Base-by-base conservation (phyloP, 2,113 vertebrate species). In the Laterallus jamaicensis region DNA sequence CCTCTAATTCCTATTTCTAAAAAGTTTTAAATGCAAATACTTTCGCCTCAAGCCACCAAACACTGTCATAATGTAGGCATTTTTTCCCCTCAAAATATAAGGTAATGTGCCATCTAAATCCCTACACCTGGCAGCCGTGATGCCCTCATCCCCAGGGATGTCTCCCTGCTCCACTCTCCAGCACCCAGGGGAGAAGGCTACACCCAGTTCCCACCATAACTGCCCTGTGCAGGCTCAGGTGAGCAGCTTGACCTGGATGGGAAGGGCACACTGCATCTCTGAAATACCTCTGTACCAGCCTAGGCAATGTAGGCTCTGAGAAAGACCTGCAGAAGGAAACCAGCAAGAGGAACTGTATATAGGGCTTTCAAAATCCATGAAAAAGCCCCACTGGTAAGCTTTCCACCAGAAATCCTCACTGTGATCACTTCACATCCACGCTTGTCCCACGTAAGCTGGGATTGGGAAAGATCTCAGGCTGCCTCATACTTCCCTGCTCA, bases 21-120 rank as follows among this genome's bases (percentile, higher is more conserved):
- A 4, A 59, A 78, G 14, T 55, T 76, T 92, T 67, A 80, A 96
- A 59, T 80, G 42, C 58, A 93, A 89, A 73, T 32, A 50, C 75
- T 95, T 89, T 73, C n/a, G 69, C 58, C 62, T 67, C 71, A 15
- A 89, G 47, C 31, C 40, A 39, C 28, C 58, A 89, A 83, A 83
- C 17, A 60, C 50, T 60, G 68, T 70, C 21, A 80, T 52, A 86
- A 96, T 83, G 93, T 22, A 89, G 59, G n/a, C 22, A 32, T 71
- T 90, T 93, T 64, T 50, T 13, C 44, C 42, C 47, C 73, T 88
- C 37, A 49, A 69, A 15, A 32, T 31, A 15, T 28, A 58, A 81
- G 1, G 7, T 24, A 66, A 47, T 1, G 11, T 31, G 26, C 24
- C 39, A 10, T 29, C 17, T 71, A 56, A 77, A 40, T 15, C 39